Conservation (phyloP, 2,113 vertebrate species). For the Python bivittatus region DNA sequence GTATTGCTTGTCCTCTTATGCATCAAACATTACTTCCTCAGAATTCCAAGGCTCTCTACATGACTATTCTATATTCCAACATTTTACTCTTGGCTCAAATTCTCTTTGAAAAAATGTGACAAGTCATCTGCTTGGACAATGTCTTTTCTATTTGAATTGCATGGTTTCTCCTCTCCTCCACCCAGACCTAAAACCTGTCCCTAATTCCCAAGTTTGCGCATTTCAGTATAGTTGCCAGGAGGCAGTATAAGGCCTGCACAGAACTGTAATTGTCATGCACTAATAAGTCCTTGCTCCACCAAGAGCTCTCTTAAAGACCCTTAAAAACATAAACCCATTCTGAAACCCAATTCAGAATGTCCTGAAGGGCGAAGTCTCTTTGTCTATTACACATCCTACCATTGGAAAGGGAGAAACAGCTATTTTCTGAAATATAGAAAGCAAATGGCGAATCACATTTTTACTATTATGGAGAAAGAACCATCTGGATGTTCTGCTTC, state of each 20-base stretch:
- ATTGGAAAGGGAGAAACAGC: not conserved
- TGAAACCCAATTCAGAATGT: not conserved
- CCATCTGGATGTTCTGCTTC: not conserved
- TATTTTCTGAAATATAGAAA: no score
- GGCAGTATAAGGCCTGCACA: not conserved
- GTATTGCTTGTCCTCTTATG: not conserved
- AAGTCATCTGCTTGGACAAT: not conserved
- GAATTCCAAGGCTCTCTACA: not conserved
- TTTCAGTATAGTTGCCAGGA: not conserved
- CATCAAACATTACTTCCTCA: not conserved
- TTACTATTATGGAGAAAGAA: not conserved
- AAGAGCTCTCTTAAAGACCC: not conserved
- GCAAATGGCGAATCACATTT: not conserved
- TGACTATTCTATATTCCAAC: not conserved
- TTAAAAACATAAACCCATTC: not conserved
- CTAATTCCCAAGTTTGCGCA: not conserved
- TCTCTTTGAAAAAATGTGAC: no score
- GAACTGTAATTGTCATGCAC: not conserved
- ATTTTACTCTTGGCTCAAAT: not conserved
- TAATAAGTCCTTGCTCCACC: not conserved
- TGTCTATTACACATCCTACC: not conserved
- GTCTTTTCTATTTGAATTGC: not conserved
- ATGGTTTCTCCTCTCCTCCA: not conserved
- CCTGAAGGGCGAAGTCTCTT: not conserved
- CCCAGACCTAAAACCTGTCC: not conserved